Evolutionary conservation across 1,140 invertebrate genomes (phyloP).

Genomic region (Macrocentrus cingulum): DNA sequence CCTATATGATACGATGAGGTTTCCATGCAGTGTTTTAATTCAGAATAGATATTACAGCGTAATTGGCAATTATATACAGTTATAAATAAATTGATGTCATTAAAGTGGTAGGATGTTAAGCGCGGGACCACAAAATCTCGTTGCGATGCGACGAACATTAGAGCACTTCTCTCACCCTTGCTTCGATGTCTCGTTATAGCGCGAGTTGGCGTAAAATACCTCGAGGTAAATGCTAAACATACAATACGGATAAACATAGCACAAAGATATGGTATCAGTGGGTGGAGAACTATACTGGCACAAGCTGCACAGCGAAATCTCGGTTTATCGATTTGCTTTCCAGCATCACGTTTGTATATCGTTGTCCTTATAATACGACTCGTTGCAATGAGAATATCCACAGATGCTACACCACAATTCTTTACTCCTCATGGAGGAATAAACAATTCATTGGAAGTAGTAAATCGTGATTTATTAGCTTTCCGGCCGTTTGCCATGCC

Average conservation of each 20-base stretch:
- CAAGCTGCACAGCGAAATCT: no score
- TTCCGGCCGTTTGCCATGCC: slow-evolving; percentile 8
- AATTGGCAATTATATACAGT: slow-evolving; percentile 17
- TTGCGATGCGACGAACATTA: slow-evolving; percentile 11
- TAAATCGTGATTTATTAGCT: slow-evolving; percentile 25
- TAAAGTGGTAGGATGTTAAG: slow-evolving; percentile 2
- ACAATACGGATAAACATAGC: no score
- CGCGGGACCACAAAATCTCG: slow-evolving; percentile 13
- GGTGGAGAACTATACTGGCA: no score
- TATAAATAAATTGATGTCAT: slow-evolving; percentile 19
- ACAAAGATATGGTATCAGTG: no score
- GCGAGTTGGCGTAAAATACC: background rate
- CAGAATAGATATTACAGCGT: slow-evolving; percentile 18
- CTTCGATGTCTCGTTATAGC: background rate
- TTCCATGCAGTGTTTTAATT: slow-evolving; percentile 4
- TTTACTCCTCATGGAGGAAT: background rate
- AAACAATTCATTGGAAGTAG: slow-evolving; percentile 13
- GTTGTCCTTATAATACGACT: background rate
- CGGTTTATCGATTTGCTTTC: background rate
- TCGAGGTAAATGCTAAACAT: background rate
- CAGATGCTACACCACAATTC: background rate
- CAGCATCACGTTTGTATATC: background rate
- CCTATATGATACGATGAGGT: no score
- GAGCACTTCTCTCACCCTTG: background rate
- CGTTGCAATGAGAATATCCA: background rate